Percentiles rank a stretch among this genome's conserved stretches.
Evolutionary conservation across 2,113 vertebrate genomes (phyloP).

Genomic region (Macroglossus sobrinus): DNA sequence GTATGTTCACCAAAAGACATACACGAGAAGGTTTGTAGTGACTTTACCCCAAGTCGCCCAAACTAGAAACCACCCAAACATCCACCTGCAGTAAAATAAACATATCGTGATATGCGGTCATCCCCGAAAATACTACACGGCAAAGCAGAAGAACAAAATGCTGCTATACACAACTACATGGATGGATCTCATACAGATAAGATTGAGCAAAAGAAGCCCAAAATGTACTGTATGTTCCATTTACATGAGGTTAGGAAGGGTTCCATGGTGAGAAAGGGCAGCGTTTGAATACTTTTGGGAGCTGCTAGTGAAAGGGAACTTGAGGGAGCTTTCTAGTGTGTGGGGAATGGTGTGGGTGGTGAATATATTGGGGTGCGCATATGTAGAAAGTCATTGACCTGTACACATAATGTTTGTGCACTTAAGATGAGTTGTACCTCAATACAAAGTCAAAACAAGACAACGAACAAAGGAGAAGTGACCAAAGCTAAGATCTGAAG

Average conservation of each 20-base stretch:
- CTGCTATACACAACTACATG: accelerated
- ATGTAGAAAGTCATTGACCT: not conserved
- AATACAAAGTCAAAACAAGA: not conserved
- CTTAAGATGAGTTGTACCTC: not conserved
- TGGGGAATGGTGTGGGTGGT: not conserved
- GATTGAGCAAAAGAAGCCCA: not conserved
- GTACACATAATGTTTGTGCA: not conserved
- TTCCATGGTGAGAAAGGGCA: not conserved
- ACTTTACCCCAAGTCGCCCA: not conserved
- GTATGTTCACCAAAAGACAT: not conserved
- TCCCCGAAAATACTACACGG: accelerated
- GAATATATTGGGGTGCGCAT: accelerated
- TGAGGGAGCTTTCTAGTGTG: not conserved
- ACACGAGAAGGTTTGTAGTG: not conserved
- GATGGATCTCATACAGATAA: not conserved
- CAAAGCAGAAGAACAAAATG: not conserved
- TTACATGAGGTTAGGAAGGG: not conserved
- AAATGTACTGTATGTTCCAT: not conserved
- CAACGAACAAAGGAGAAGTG: not conserved
- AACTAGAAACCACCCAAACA: not conserved
- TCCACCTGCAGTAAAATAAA: accelerated
- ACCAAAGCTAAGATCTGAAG: not conserved
- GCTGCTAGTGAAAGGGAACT: not conserved
- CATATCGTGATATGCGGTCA: too few relatives aligned
- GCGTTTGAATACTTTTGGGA: not conserved